phyloP scores from a whole-genome alignment of 2,797 vertebrate genomes.

The Florisuga fusca region DNA sequence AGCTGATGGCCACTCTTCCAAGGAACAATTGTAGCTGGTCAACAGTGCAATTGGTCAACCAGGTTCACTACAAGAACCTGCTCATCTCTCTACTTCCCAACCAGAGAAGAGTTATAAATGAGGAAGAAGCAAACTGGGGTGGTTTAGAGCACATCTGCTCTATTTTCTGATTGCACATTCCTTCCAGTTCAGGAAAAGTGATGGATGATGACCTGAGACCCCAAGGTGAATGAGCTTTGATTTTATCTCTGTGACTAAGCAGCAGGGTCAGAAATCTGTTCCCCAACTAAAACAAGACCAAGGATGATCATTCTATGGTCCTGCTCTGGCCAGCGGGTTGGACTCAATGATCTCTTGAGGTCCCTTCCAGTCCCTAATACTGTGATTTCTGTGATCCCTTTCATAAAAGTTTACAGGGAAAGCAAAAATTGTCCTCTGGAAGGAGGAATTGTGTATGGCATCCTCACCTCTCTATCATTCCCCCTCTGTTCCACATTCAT shows the following conservation, averaged over 20 bases:
- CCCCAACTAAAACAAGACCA: not conserved
- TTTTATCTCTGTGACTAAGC: not conserved
- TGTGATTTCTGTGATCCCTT: no score
- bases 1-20: accelerated
- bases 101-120: not conserved
- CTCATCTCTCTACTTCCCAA: not conserved
- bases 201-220: not conserved
- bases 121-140: not conserved
- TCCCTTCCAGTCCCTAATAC: no score
- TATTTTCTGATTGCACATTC: not conserved
- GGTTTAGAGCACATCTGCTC: not conserved
- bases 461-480: not conserved
- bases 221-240: not conserved
- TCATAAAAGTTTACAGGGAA: not conserved
- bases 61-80: not conserved
- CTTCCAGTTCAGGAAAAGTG: not conserved
- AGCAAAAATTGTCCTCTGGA: not conserved
- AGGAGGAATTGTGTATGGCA: not conserved
- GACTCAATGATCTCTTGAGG: no score
- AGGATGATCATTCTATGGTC: not conserved
- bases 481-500: not conserved
- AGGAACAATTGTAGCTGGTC: not conserved
- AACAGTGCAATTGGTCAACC: not conserved
- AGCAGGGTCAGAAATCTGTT: not conserved
- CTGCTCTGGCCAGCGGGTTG: no score